These are phyloP conservation scores for Micoletzkya japonica DNA, from an alignment of 2,888 invertebrate genomes.

Conservation along the genomic window DNA sequence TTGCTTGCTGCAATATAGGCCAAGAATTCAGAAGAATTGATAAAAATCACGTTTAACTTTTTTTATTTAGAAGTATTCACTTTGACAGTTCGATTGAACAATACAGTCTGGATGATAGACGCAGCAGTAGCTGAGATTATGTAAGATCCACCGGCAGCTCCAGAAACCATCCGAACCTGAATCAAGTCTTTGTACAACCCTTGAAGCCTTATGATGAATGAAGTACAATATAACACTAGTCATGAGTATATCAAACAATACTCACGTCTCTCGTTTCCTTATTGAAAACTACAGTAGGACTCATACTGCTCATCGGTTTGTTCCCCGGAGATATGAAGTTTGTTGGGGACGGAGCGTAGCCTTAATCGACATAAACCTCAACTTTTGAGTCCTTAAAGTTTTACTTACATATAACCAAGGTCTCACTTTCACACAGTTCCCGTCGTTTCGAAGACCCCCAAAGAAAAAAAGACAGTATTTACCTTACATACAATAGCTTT, in stretches of 20 bases:
- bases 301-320: slow-evolving; percentile 86
- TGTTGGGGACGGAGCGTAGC: slow-evolving; percentile 74
- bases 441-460: no score
- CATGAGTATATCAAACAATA: neutral
- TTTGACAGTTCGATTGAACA: slow-evolving; percentile 78
- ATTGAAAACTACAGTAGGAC: slow-evolving; percentile 79
- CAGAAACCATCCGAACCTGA: slow-evolving; percentile 74
- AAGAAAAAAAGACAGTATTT: no score
- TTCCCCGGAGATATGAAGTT: slow-evolving; percentile 83
- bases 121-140: slow-evolving; percentile 79
- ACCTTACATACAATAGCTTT: no score
- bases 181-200: neutral
- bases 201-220: neutral
- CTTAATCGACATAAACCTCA: slow-evolving; percentile 45
- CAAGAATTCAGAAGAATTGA: neutral
- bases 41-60: slow-evolving; percentile 9
- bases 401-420: no score
- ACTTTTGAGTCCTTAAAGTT: no score
- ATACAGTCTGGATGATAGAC: slow-evolving; percentile 75
- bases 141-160: slow-evolving; percentile 87
- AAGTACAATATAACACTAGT: neutral
- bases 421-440: no score
- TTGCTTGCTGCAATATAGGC: slow-evolving; percentile 68
- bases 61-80: neutral
- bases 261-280: slow-evolving; percentile 67